phyloP scores from a whole-genome alignment of 2,888 invertebrate species.

The Philaethria dido region DNA sequence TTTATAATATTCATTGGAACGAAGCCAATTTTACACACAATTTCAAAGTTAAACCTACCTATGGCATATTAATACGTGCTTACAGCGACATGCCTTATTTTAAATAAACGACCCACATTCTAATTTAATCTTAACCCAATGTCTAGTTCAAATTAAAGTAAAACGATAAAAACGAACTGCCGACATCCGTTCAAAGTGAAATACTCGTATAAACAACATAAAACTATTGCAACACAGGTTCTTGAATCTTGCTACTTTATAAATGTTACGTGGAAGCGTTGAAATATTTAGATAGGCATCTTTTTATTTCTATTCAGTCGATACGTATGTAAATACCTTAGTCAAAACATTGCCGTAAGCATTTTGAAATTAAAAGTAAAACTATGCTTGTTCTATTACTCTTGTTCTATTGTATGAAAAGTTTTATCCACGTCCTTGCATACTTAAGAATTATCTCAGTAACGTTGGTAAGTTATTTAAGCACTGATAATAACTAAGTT shows the following conservation, averaged over 20 bases:
- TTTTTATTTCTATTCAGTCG: neutral
- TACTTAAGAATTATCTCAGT: too few relatives aligned
- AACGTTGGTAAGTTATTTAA: too few relatives aligned
- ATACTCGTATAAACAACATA: constrained; percentile 44
- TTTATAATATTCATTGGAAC: constrained; percentile 53
- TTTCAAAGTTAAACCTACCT: constrained; percentile 58
- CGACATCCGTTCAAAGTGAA: constrained; percentile 41
- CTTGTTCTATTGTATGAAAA: too few relatives aligned
- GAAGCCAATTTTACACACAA: constrained; percentile 25
- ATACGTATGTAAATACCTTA: neutral
- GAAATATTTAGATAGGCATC: constrained; percentile 8
- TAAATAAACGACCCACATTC: constrained; percentile 60
- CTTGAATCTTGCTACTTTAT: constrained; percentile 19
- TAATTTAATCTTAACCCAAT: constrained; percentile 59
- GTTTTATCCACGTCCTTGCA: too few relatives aligned
- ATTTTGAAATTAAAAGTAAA: neutral
- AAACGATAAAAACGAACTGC: constrained; percentile 42
- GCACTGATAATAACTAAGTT: too few relatives aligned
- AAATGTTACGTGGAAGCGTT: constrained; percentile 8
- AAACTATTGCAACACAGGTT: constrained; percentile 21
- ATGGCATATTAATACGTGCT: constrained; percentile 13
- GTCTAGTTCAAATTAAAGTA: constrained; percentile 70
- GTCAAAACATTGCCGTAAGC: neutral
- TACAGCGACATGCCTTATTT: constrained; percentile 53
- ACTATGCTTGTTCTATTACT: neutral